Base-by-base conservation (phyloP, 2,888 invertebrate species). In the Lordiphosa fenestrarum region DNA sequence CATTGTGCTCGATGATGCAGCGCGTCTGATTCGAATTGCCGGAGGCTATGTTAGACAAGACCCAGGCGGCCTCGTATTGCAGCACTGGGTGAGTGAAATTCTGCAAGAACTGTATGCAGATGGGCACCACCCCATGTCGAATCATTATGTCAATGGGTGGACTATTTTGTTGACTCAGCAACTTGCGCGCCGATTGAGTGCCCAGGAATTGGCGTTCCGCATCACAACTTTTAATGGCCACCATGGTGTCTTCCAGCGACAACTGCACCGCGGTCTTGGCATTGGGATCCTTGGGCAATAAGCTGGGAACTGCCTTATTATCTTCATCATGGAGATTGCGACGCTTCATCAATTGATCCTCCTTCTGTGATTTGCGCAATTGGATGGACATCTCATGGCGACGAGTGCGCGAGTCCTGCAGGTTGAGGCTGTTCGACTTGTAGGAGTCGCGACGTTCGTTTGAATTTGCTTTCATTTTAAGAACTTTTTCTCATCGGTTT, bases 41-140 rank as follows among this genome's bases (percentile, higher is more conserved):
- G 0, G 98, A 98, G 0, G 99, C 98, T 53, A 99, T 96, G 87
- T 99, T 99, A 21, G 99, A 99, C 56, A 99, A 90, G 0, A 98
- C 98, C 99, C 99, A 99, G 0, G 98, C 95, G 0, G 98, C 95
- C 90, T 99, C 99, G 90, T 98, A 99, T 88, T 98, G 96, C 0
- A 96, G 90, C 48, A 93, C 91, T 0, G 93, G 90, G 71, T 94
- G 94, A 64, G 95, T 93, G 82, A 91, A 91, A 55, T 92, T 90
- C 13, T 92, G 91, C 56, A 98, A 90, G 42, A 96, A 95, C 36
- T 93, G 92, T 0, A 98, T 93, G 80, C 97, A 93, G 49, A 94
- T 93, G 3, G 95, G 95, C 9, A 98, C 94, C 60, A 97, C 93
- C 1, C 97, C 98, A 69, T 94, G 92, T 0, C 92, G 87, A 63